Evolutionary conservation across 2,888 invertebrate genomes (phyloP), one percentile per base, ranked within the genome.

Genomic region (Limnephilus rhombicus): DNA sequence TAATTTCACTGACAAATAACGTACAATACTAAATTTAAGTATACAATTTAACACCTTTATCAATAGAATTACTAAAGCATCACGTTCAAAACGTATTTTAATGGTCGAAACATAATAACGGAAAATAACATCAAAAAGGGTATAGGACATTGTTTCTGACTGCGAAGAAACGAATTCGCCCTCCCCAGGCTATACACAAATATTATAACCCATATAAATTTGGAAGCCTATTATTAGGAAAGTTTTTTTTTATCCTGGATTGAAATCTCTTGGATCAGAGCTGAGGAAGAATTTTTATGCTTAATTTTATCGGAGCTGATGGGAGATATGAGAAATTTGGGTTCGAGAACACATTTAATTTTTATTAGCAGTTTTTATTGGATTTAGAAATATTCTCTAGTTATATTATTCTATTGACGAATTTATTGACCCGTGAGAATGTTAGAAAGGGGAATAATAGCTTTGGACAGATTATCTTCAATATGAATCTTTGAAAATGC

Each of bases 181-280:
- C 88, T 91, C 92, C 91, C 86, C 29, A n/a, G 92, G 92, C 89
- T 86, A 91, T 29, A 85, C 90, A 91, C 89, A 85, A 92, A 91
- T 90, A 45, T 92, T 85, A 92, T 91, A 89, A 85, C 89, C 92
- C 92, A 91, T 90, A 92, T 91, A 89, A 91, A 80, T 89, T 80
- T 85, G 49, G 29, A 85, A 92, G 83, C 92, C 92, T 89, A 90
- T 92, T 85, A 92, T 92, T 92, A 92, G 92, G 89, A 85, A 49
- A 53, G 82, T 87, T 86, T 83, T 87, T 87, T 91, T 88, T 91
- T 82, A 81, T 91, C 86, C 88, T 34, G 80, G 82, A 88, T 82
- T 83, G 82, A 88, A 81, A 91, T 88, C 86, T 87, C 37, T 86
- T 81, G 80, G 87, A 91, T 91, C 87, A 81, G 86, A 80, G 18